phyloP scores from a whole-genome alignment of 2,113 vertebrate genomes.

The Asarcornis scutulata region DNA sequence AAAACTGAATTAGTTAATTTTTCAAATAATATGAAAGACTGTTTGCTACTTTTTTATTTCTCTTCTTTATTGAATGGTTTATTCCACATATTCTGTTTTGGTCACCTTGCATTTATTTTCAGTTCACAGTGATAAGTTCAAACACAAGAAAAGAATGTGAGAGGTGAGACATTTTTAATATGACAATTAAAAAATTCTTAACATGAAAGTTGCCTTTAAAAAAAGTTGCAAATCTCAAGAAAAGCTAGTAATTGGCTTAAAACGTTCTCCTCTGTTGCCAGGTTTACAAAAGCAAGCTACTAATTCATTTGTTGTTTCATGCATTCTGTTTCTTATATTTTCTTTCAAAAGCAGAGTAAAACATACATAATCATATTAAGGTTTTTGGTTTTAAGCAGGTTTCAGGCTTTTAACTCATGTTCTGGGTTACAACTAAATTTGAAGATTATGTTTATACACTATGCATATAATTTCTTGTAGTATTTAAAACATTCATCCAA shows the following conservation, averaged over 20 bases:
- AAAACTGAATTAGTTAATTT: not conserved
- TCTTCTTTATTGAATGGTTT: not conserved
- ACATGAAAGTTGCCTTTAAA: not conserved
- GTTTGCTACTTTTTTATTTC: not conserved
- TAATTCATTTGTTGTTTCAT: not conserved
- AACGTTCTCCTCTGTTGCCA: not conserved
- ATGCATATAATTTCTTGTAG: not conserved
- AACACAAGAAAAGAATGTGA: not conserved
- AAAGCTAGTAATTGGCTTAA: not conserved
- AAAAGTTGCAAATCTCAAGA: not conserved
- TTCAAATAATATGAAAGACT: not conserved
- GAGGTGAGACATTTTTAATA: not conserved
- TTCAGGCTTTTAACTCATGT: not conserved
- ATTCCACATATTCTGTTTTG: not conserved
- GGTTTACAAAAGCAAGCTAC: not conserved
- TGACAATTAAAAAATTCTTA: not conserved
- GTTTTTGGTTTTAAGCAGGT: not conserved
- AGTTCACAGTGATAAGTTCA: not conserved
- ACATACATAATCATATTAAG: not conserved
- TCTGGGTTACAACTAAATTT: not conserved
- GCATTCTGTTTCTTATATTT: not conserved
- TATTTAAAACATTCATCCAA: not conserved
- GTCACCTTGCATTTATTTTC: not conserved
- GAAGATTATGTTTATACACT: not conserved
- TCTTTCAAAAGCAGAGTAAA: not conserved